Conservation (phyloP, 2,888 invertebrate genomes). For the Chrysina gloriosa region DNA sequence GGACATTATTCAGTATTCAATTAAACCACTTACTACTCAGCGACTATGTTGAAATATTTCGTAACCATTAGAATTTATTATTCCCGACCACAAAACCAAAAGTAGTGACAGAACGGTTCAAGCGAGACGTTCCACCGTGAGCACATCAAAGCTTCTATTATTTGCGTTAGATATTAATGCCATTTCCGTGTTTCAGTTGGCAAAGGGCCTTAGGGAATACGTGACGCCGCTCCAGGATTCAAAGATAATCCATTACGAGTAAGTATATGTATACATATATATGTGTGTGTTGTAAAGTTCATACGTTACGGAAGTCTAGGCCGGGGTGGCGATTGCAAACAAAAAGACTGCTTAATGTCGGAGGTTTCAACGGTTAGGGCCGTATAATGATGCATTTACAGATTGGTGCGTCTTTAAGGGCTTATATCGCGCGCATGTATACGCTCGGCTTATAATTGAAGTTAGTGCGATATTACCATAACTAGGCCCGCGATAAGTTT, state of each 20-base stretch:
- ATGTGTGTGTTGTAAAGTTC: not conserved
- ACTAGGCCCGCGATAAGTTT: no score
- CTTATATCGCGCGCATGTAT: no score
- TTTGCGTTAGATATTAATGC: constrained; percentile 40
- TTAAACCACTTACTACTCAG: no score
- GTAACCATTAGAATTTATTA: not conserved
- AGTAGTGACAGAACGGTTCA: not conserved
- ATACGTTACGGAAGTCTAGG: not conserved
- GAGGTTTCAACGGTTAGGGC: not conserved
- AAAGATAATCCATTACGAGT: constrained; percentile 44
- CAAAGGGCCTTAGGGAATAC: constrained; percentile 43
- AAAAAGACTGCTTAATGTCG: constrained; percentile 11
- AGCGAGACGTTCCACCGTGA: not conserved
- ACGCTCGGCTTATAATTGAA: no score
- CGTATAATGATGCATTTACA: not conserved
- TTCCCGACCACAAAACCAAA: constrained; percentile 2
- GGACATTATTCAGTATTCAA: no score
- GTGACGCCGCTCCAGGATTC: constrained; percentile 43
- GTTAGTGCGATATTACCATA: no score
- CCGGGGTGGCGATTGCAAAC: not conserved
- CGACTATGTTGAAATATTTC: no score
- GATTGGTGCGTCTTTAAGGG: not conserved
- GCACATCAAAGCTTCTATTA: constrained; percentile 33
- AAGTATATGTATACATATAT: constrained; percentile 30
- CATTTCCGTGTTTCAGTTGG: constrained; percentile 43